These are phyloP conservation scores for Agraylea sexmaculata DNA, from an alignment of 1,140 invertebrate species.

Conservation along the genomic window DNA sequence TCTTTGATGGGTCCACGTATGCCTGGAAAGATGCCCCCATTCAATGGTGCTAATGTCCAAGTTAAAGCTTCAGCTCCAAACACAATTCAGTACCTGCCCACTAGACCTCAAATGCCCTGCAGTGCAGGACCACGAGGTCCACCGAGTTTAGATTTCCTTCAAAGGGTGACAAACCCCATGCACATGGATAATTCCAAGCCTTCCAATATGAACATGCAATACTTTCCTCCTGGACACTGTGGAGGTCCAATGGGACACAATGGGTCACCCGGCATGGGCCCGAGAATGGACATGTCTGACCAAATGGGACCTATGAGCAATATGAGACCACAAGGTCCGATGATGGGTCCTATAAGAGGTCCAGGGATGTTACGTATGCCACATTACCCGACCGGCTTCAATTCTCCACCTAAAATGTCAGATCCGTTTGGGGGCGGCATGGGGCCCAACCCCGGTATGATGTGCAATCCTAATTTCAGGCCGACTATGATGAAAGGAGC, in stretches of 20 bases:
- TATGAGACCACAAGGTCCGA: conserved; percentile 41
- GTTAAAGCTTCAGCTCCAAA: conserved; percentile 94
- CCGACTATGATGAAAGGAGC: conserved; percentile 28
- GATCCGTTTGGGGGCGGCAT: conserved; percentile 26
- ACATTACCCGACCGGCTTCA: conserved; percentile 35
- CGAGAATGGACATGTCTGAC: conserved; percentile 28
- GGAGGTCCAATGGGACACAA: conserved; percentile 36
- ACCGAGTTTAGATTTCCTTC: conserved; percentile 85
- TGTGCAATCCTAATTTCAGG: conserved; percentile 33
- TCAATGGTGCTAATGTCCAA: conserved; percentile 76
- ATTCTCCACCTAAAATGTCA: conserved; percentile 35
- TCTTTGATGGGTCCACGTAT: conserved; percentile 39
- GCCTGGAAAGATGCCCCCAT: conserved; percentile 49
- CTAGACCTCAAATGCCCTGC: conserved; percentile 64
- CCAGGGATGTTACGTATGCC: conserved; percentile 36
- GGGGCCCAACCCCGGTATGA: conserved; percentile 27
- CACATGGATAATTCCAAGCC: conserved; percentile 58
- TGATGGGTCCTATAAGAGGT: conserved; percentile 37
- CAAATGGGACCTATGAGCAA: conserved; percentile 37
- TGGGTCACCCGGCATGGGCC: conserved; percentile 26
- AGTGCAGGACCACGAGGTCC: conserved; percentile 57
- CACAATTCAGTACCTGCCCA: conserved; percentile 95
- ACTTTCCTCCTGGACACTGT: conserved; percentile 49
- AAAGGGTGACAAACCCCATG: conserved; percentile 71
- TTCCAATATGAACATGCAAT: conserved; percentile 59